Evolutionary conservation across 2,797 vertebrate genomes (phyloP).

Genomic region (Mus minutoides): DNA sequence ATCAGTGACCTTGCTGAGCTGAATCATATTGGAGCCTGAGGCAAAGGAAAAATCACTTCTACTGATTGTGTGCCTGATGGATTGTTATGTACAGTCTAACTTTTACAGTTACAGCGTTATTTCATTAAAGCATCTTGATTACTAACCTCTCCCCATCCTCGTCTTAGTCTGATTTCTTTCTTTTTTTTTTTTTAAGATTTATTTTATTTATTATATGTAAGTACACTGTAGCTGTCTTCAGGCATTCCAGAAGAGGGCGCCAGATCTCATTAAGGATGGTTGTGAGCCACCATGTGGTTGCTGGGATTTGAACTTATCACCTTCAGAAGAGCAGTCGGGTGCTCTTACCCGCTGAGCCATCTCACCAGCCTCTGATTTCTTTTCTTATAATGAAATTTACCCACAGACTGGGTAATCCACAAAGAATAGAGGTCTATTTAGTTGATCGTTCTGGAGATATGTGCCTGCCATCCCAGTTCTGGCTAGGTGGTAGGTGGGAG

Average conservation of each 20-base stretch:
- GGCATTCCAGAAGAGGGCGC: too few relatives aligned
- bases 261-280: too few relatives aligned
- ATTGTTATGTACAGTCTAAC: constrained; percentile 12
- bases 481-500: not conserved
- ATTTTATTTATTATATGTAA: too few relatives aligned
- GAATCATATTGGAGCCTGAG: not conserved
- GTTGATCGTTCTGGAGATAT: not conserved
- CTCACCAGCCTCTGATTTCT: not conserved
- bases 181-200: too few relatives aligned
- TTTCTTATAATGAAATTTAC: not conserved
- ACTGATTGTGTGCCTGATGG: not conserved
- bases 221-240: too few relatives aligned
- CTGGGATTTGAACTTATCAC: too few relatives aligned
- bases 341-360: too few relatives aligned
- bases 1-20: not conserved
- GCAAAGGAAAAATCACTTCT: constrained; percentile 51
- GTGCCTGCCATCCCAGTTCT: not conserved
- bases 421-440: not conserved
- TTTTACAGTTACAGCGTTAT: not conserved
- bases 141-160: not conserved
- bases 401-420: not conserved
- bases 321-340: too few relatives aligned
- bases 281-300: too few relatives aligned
- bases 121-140: constrained; percentile 1
- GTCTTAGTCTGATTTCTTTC: not conserved